A percentile compares a stretch with the other conserved stretches of the same genome.
These are phyloP conservation scores for Oscheius sp. DNA, from an alignment of 2,888 invertebrate species.

Conservation along the genomic window DNA sequence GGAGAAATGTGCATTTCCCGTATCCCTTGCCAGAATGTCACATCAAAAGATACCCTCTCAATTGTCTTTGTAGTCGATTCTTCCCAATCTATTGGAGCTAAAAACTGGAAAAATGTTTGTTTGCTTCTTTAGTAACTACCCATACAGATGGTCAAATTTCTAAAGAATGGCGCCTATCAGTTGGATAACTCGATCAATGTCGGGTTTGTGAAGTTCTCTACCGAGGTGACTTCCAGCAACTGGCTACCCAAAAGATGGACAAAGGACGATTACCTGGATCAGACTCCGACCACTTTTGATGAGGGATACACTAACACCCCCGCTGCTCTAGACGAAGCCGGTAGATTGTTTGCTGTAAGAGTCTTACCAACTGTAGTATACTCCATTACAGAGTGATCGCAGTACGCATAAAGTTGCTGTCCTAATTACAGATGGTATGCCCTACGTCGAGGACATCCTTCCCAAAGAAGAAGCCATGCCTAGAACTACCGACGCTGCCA, in stretches of 20 bases:
- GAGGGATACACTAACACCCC: conserved; percentile 8
- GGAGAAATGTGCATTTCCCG: background rate
- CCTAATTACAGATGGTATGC: conserved; percentile 10
- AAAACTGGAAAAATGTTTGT: background rate
- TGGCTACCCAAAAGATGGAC: background rate
- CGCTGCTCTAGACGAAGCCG: background rate
- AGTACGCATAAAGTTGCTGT: background rate
- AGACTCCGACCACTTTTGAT: background rate
- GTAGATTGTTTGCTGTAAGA: background rate
- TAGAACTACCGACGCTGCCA: background rate
- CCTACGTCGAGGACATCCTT: background rate
- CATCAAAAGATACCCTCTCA: background rate
- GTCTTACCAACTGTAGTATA: no score
- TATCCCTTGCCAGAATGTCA: background rate
- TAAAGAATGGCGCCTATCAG: background rate
- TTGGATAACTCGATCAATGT: background rate
- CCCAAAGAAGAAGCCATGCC: conserved; percentile 1
- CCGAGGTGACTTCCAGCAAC: background rate
- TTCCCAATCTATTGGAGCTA: conserved; percentile 1
- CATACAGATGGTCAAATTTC: background rate
- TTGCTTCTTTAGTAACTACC: background rate
- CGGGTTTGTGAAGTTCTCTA: conserved; percentile 1
- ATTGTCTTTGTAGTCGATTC: conserved; percentile 7
- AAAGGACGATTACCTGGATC: background rate
- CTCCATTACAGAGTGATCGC: background rate